Conservation (phyloP, 1,140 invertebrate genomes). For the Polypedilum vanderplanki region DNA sequence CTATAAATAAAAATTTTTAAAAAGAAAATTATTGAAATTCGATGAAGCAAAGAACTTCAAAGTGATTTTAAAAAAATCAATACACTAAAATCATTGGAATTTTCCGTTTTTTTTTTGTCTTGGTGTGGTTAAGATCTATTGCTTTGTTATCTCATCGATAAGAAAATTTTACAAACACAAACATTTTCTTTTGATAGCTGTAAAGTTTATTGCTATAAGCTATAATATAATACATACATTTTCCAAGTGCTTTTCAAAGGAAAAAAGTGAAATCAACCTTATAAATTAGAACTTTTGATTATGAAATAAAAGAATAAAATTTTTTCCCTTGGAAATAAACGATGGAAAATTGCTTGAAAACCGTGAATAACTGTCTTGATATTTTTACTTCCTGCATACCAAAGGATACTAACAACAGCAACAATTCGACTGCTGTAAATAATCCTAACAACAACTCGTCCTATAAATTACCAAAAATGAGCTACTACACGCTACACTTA, state of each 20-base stretch:
- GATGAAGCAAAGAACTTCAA: not conserved
- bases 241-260: conserved; percentile 21
- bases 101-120: not conserved
- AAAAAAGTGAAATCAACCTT: not conserved
- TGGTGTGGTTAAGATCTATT: too few species aligned
- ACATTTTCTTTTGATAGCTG: not conserved
- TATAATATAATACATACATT: too few species aligned
- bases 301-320: not conserved
- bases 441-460: not conserved
- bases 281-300: not conserved
- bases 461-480: not conserved
- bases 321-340: conserved; percentile 4
- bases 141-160: not conserved
- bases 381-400: conserved; percentile 24
- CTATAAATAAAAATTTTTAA: conserved; percentile 17
- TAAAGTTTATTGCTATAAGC: not conserved
- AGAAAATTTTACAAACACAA: not conserved
- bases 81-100: not conserved
- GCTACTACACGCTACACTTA: not conserved
- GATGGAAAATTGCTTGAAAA: not conserved
- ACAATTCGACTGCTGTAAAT: not conserved
- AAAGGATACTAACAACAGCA: conserved; percentile 20
- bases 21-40: not conserved
- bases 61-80: not conserved
- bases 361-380: conserved; percentile 2